A percentile compares a stretch with the other conserved stretches of the same genome.
phyloP scores from a whole-genome alignment of 2,113 vertebrate genomes.

The Romanogobio albipinnatus region DNA sequence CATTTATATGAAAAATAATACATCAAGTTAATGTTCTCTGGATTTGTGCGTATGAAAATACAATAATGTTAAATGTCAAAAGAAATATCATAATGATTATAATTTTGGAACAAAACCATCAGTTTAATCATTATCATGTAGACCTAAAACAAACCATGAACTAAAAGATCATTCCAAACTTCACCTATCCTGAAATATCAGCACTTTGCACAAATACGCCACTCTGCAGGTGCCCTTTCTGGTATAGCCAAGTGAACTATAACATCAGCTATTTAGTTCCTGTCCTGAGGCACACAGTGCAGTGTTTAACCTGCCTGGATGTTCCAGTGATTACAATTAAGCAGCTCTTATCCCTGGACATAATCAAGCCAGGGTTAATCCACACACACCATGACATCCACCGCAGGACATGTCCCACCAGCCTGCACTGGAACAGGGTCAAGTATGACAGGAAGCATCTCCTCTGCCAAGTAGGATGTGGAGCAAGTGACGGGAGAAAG shows the following conservation, averaged over 20 bases:
- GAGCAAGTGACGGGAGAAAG: not conserved
- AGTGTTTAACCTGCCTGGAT: conserved; percentile 58
- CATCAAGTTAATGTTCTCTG: no score
- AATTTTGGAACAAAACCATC: no score
- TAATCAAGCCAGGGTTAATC: conserved; percentile 75
- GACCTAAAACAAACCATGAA: not conserved
- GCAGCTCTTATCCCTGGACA: conserved; percentile 75
- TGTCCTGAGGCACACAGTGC: not conserved
- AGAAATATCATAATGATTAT: no score
- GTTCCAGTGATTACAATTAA: conserved; percentile 76
- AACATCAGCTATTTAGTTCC: not conserved
- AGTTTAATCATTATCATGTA: no score
- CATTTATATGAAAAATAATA: no score
- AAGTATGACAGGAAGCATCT: conserved; percentile 9
- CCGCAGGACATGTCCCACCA: not conserved
- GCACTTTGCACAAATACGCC: not conserved
- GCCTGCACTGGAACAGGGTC: conserved; percentile 14
- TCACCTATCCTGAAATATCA: not conserved
- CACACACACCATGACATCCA: conserved; percentile 31
- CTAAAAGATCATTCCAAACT: not conserved
- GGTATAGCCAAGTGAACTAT: not conserved
- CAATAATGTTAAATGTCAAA: no score
- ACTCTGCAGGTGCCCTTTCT: not conserved
- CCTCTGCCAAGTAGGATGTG: conserved; percentile 2
- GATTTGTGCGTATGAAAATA: no score